Conservation (phyloP, 2,888 invertebrate genomes). For the Drosophila niveifrons region DNA sequence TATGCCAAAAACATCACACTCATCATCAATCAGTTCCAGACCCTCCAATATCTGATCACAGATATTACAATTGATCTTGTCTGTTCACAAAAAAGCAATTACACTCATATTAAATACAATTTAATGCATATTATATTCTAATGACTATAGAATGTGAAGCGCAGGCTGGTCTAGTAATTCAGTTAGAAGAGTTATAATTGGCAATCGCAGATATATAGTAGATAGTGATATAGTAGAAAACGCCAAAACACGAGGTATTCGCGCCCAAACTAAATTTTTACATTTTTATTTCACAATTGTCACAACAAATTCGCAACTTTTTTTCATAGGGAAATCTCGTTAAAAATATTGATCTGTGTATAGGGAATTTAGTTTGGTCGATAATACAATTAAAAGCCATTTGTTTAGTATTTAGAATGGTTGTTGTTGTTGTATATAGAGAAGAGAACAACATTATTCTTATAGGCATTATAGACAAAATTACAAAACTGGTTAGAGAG, state of each 20-base stretch:
- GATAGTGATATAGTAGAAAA: slow-evolving; percentile 73
- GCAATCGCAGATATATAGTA: slow-evolving; percentile 34
- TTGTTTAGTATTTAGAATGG: slow-evolving; percentile 47
- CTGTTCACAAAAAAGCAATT: slow-evolving; percentile 84
- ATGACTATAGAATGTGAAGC: slow-evolving; percentile 31
- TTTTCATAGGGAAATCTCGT: slow-evolving; percentile 1
- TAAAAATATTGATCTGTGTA: neutral
- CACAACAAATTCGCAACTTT: slow-evolving; percentile 42
- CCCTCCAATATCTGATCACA: slow-evolving; percentile 96
- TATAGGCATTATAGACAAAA: slow-evolving; percentile 25
- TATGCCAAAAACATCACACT: slow-evolving; percentile 96
- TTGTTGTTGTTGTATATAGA: slow-evolving; percentile 11
- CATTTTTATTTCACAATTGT: slow-evolving; percentile 10
- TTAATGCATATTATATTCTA: neutral
- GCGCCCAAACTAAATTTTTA: slow-evolving; percentile 81
- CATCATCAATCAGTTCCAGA: slow-evolving; percentile 95
- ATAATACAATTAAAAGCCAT: slow-evolving; percentile 63
- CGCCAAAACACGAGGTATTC: slow-evolving; percentile 84
- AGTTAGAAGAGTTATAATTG: slow-evolving; percentile 48
- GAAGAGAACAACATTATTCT: slow-evolving; percentile 29
- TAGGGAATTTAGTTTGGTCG: slow-evolving; percentile 78
- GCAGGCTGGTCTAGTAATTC: slow-evolving; percentile 25
- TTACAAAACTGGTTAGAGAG: slow-evolving; percentile 61
- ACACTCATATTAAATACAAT: neutral
- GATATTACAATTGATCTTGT: slow-evolving; percentile 96